Conservation (phyloP, 2,888 invertebrate species). For the Luffia ferchaultella region DNA sequence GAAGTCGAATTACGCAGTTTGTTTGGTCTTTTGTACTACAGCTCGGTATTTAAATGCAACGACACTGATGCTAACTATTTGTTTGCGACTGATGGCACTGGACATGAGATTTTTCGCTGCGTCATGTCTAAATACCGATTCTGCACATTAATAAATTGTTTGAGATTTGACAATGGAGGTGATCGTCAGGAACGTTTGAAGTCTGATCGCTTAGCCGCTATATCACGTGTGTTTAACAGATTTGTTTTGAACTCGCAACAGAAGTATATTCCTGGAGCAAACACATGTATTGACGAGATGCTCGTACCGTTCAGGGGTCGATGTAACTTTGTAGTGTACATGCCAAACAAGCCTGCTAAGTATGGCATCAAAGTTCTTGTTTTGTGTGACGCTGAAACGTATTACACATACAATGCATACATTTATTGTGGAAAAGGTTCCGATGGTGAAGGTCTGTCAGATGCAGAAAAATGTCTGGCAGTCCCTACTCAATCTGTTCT, state of each 20-base stretch:
- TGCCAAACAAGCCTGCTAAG: neutral
- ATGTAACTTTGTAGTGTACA: neutral
- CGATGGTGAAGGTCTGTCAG: neutral
- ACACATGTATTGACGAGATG: neutral
- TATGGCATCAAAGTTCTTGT: neutral
- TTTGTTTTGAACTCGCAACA: neutral
- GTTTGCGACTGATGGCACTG: constrained; percentile 1
- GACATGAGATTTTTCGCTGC: neutral
- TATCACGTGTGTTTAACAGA: neutral
- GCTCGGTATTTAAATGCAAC: neutral
- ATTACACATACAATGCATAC: neutral
- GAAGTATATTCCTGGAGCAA: neutral
- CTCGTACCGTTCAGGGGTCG: neutral
- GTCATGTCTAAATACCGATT: neutral
- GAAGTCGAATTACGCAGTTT: neutral
- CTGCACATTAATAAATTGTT: neutral
- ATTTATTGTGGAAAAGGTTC: neutral
- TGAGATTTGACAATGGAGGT: constrained; percentile 1
- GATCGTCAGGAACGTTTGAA: neutral
- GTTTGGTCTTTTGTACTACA: neutral
- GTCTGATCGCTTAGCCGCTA: neutral
- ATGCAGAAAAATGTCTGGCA: neutral
- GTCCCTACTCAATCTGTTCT: constrained; percentile 1
- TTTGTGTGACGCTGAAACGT: neutral
- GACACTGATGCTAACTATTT: neutral